Conservation (phyloP, 2,888 invertebrate genomes). For the Tenthredo scrophulariae region DNA sequence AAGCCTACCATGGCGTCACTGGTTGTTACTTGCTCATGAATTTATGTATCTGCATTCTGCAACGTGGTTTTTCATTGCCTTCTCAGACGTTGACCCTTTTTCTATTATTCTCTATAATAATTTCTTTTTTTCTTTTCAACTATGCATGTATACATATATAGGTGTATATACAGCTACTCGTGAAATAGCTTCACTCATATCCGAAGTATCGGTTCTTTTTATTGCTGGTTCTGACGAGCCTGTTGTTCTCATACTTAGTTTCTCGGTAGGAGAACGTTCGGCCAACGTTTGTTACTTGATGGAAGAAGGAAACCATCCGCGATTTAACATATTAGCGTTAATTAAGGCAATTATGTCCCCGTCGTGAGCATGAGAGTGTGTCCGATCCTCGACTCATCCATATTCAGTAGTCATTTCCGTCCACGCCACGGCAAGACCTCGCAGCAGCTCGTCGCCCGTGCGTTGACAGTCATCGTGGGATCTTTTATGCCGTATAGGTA, state of each 20-base stretch:
- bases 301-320: slow-evolving; percentile 76
- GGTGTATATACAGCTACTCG: not conserved
- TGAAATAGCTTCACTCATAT: not conserved
- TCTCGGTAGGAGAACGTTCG: slow-evolving; percentile 18
- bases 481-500: slow-evolving; percentile 43
- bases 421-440: slow-evolving; percentile 54
- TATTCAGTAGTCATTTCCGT: slow-evolving; percentile 76
- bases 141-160: not conserved
- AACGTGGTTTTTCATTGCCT: slow-evolving; percentile 65
- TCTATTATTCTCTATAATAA: slow-evolving; percentile 31
- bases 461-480: slow-evolving; percentile 70
- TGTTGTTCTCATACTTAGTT: slow-evolving; percentile 12
- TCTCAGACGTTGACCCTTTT: slow-evolving; percentile 46
- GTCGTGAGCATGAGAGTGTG: slow-evolving; percentile 76
- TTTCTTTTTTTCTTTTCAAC: not conserved
- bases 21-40: slow-evolving; percentile 77
- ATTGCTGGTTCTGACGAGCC: not conserved
- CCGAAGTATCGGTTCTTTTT: slow-evolving; percentile 20
- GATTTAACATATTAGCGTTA: slow-evolving; percentile 78
- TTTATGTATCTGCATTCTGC: slow-evolving; percentile 78
- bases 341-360: slow-evolving; percentile 78
- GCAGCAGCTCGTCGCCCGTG: slow-evolving; percentile 44
- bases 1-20: slow-evolving; percentile 78
- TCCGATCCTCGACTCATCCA: slow-evolving; percentile 76
- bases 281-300: slow-evolving; percentile 58